phyloP scores from a whole-genome alignment of 2,888 invertebrate genomes.

The Galerucella pusilla region DNA sequence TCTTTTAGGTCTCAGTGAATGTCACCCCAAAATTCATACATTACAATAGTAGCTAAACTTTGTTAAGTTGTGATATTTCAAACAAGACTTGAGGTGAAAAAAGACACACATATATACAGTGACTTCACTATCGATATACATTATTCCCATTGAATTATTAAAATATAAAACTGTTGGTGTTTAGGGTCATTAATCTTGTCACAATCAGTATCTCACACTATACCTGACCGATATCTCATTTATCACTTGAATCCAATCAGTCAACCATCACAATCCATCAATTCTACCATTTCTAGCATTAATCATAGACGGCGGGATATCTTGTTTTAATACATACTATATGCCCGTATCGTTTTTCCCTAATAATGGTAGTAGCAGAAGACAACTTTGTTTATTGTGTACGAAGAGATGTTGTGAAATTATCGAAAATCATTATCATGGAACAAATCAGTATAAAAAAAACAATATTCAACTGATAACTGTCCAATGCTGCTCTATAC shows the following conservation, averaged over 20 bases:
- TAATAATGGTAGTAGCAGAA: constrained; percentile 16
- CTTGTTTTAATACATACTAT: constrained; percentile 15
- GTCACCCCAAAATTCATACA: too few relatives aligned
- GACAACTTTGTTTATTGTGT: constrained; percentile 5
- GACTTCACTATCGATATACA: constrained; percentile 17
- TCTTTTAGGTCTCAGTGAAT: too few relatives aligned
- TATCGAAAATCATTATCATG: background rate
- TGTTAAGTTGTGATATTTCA: background rate
- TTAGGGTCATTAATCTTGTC: constrained; percentile 61
- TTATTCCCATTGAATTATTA: constrained; percentile 48
- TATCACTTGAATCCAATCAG: constrained; percentile 64
- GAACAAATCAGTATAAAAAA: too few relatives aligned
- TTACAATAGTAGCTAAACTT: too few relatives aligned
- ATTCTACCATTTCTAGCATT: constrained; percentile 59
- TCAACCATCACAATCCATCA: constrained; percentile 62
- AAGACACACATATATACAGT: background rate
- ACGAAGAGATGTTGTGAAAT: background rate
- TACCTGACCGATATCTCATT: constrained; percentile 61
- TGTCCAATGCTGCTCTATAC: too few relatives aligned
- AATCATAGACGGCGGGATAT: constrained; percentile 56
- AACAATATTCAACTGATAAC: too few relatives aligned
- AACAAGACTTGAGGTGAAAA: background rate
- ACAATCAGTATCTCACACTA: constrained; percentile 60
- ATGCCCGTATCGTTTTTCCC: constrained; percentile 6
- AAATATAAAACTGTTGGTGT: constrained; percentile 58